phyloP scores from a whole-genome alignment of 1,140 invertebrate species.

The Heliothis subflexa region DNA sequence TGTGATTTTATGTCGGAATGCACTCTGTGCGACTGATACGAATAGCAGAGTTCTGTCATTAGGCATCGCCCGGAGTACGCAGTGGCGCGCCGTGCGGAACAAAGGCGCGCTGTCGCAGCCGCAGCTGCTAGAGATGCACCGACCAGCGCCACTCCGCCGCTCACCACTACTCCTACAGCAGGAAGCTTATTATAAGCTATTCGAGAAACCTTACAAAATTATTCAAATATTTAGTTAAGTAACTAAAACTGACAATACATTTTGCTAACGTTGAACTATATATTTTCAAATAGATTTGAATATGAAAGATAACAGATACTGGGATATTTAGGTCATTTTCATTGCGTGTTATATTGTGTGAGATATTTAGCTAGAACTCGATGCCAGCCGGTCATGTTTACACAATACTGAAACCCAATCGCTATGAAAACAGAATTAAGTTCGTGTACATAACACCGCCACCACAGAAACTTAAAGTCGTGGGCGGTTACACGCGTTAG shows the following conservation, averaged over 20 bases:
- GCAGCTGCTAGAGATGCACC: conserved; percentile 3
- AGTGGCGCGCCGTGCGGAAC: not conserved
- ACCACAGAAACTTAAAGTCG: not conserved
- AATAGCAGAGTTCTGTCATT: conserved; percentile 21
- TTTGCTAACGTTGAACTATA: not conserved
- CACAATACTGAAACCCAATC: not conserved
- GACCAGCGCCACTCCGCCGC: not conserved
- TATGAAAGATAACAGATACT: not conserved
- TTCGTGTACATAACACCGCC: not conserved
- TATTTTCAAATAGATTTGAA: not conserved
- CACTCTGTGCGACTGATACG: conserved; percentile 21
- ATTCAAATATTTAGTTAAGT: not conserved
- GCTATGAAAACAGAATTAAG: not conserved
- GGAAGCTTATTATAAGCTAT: not conserved
- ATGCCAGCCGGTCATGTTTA: not conserved
- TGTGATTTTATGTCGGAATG: conserved; percentile 25
- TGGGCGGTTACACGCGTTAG: not conserved
- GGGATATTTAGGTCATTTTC: not conserved
- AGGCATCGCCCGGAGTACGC: not conserved
- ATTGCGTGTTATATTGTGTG: not conserved
- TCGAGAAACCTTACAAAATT: not conserved
- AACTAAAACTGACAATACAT: not conserved
- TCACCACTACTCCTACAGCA: not conserved
- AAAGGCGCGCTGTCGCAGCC: not conserved
- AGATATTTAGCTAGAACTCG: not conserved